A percentile compares a stretch with the other conserved stretches of the same genome.
These are phyloP conservation scores for Blennius ocellaris DNA, from an alignment of 2,113 vertebrate genomes.

Conservation along the genomic window DNA sequence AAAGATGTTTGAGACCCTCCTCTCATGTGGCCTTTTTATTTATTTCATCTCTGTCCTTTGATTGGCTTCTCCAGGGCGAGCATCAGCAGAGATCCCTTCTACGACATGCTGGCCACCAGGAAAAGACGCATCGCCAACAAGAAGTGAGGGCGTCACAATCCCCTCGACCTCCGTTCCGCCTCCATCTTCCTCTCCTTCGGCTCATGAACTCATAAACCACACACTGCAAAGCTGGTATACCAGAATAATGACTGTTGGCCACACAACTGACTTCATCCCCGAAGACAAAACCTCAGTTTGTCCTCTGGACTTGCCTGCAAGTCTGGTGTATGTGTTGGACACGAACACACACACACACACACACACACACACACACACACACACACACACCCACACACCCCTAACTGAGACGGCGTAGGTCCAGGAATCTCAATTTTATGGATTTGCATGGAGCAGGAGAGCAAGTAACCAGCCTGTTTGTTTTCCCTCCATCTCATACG, in stretches of 20 bases:
- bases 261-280: slow-evolving; percentile 7
- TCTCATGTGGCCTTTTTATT: slow-evolving; percentile 65
- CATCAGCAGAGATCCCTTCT: slow-evolving; percentile 98
- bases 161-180: no score
- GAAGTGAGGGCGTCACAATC: slow-evolving; percentile 85
- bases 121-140: slow-evolving; percentile 98
- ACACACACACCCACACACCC: no score
- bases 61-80: slow-evolving; percentile 89
- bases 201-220: slow-evolving; percentile 40
- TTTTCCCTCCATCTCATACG: slow-evolving; percentile 35
- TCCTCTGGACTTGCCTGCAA: slow-evolving; percentile 22
- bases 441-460: slow-evolving; percentile 34
- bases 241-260: slow-evolving; percentile 21
- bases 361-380: no score
- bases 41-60: slow-evolving; percentile 68
- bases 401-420: slow-evolving; percentile 27
- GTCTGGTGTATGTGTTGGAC: slow-evolving; percentile 6
- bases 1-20: slow-evolving; percentile 73
- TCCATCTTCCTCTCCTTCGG: neutral
- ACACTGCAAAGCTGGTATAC: slow-evolving; percentile 19
- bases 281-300: slow-evolving; percentile 22
- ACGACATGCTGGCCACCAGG: slow-evolving; percentile 98
- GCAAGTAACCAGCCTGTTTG: slow-evolving; percentile 26
- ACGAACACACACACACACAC: slow-evolving; percentile 28
- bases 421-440: slow-evolving; percentile 22